These are phyloP conservation scores for Pollenia angustigena DNA, from an alignment of 2,888 invertebrate genomes.

Conservation along the genomic window DNA sequence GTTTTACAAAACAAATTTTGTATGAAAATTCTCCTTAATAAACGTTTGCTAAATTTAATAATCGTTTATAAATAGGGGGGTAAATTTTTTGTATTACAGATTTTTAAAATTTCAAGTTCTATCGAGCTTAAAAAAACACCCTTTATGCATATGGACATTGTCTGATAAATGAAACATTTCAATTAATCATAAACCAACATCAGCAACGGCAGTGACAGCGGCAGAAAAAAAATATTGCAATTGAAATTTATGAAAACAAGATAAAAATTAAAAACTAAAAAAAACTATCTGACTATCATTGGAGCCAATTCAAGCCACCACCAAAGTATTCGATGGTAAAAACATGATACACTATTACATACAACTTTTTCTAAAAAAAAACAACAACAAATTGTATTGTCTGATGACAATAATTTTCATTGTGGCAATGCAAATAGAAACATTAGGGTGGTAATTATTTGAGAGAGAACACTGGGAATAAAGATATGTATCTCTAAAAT, in stretches of 20 bases:
- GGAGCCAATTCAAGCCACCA: slow-evolving; percentile 46
- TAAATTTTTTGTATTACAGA: no score
- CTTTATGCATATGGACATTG: slow-evolving; percentile 1
- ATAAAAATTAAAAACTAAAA: slow-evolving; percentile 22
- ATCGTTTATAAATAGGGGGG: no score
- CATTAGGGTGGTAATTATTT: slow-evolving; percentile 18
- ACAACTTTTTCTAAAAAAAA: slow-evolving; percentile 42
- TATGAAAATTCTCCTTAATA: no score
- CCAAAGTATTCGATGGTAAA: slow-evolving; percentile 36
- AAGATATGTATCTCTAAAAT: no score
- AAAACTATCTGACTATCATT: slow-evolving; percentile 42
- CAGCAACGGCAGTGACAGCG: slow-evolving; percentile 44
- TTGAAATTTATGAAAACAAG: slow-evolving; percentile 62
- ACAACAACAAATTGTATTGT: slow-evolving; percentile 30
- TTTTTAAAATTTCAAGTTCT: no score
- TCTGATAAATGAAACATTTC: slow-evolving; percentile 64
- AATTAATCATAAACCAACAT: slow-evolving; percentile 67
- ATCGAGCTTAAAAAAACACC: neutral
- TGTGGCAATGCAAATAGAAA: neutral
- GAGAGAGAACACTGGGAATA: neutral
- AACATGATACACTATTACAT: slow-evolving; percentile 52
- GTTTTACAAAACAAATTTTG: no score
- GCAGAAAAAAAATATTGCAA: slow-evolving; percentile 57
- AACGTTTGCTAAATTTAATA: no score
- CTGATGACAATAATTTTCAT: slow-evolving; percentile 34